These are phyloP conservation scores for Dipodomys merriami DNA, from an alignment of 2,113 vertebrate species.

Conservation along the genomic window DNA sequence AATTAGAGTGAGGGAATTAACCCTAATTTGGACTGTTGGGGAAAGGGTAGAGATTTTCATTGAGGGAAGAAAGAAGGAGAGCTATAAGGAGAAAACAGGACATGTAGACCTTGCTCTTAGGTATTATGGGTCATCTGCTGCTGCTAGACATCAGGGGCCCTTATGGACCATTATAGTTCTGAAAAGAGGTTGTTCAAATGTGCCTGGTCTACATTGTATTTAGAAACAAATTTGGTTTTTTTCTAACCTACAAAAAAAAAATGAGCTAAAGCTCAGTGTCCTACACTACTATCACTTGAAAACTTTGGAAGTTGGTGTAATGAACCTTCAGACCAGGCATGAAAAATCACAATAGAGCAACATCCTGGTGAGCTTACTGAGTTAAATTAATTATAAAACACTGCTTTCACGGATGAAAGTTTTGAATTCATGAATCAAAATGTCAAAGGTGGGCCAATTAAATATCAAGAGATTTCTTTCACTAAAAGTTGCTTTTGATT, in stretches of 20 bases:
- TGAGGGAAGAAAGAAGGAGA: not conserved
- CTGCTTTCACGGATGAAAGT: slow-evolving; percentile 28
- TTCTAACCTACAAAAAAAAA: no score
- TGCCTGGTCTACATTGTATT: not conserved
- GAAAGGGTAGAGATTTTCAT: not conserved
- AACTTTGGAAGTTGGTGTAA: slow-evolving; percentile 40
- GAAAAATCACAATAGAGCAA: not conserved
- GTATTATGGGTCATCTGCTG: not conserved
- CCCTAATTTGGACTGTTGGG: not conserved
- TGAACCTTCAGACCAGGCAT: slow-evolving; percentile 10
- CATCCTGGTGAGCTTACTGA: slow-evolving; percentile 18
- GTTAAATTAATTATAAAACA: slow-evolving; percentile 59
- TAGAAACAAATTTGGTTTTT: not conserved
- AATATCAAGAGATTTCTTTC: not conserved
- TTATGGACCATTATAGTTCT: no score
- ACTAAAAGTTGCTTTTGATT: slow-evolving; percentile 5
- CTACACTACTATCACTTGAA: not conserved
- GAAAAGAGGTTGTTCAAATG: not conserved
- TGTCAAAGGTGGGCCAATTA: slow-evolving; percentile 45
- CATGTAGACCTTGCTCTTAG: not conserved
- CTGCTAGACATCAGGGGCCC: no score
- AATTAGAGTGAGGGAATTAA: not conserved
- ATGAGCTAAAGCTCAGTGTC: not conserved
- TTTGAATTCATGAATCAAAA: slow-evolving; percentile 25
- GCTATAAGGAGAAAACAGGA: not conserved